A percentile compares a stretch with the other conserved stretches of the same genome.
Conservation (phyloP, 1,140 invertebrate species). For the Paramacrobiotus metropolitanus region DNA sequence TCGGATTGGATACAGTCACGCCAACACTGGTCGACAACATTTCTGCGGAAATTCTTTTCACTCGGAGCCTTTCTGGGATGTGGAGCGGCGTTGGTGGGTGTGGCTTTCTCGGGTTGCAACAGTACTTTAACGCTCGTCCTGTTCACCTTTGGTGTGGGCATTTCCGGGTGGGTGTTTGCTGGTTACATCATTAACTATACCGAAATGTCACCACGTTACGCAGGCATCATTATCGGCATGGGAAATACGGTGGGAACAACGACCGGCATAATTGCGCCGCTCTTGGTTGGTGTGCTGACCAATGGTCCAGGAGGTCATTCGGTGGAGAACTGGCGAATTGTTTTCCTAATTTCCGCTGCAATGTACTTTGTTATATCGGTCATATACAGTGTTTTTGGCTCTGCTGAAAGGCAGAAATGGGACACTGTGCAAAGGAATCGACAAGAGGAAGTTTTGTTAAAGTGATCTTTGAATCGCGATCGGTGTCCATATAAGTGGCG, state of each 20-base stretch:
- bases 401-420: background rate
- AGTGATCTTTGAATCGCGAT: too few relatives aligned
- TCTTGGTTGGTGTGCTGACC: slow-evolving; percentile 8
- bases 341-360: slow-evolving; percentile 7
- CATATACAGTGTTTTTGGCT: background rate
- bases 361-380: slow-evolving; percentile 3
- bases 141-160: background rate
- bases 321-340: slow-evolving; percentile 5
- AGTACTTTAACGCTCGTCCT: slow-evolving; percentile 4
- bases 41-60: background rate
- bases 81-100: background rate
- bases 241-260: slow-evolving; percentile 4
- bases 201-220: slow-evolving; percentile 5
- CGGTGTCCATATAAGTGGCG: too few relatives aligned
- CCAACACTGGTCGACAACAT: background rate
- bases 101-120: slow-evolving; percentile 7
- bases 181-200: slow-evolving; percentile 7
- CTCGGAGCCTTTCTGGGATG: background rate
- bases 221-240: slow-evolving; percentile 9
- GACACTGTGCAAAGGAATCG: too few relatives aligned
- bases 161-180: slow-evolving; percentile 8
- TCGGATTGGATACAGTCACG: slow-evolving; percentile 21
- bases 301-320: background rate
- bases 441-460: too few relatives aligned
- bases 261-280: slow-evolving; percentile 8